Evolutionary conservation across 2,797 vertebrate species (phyloP), one percentile per base, ranked within the genome.

Genomic region (Chrosomus eos): DNA sequence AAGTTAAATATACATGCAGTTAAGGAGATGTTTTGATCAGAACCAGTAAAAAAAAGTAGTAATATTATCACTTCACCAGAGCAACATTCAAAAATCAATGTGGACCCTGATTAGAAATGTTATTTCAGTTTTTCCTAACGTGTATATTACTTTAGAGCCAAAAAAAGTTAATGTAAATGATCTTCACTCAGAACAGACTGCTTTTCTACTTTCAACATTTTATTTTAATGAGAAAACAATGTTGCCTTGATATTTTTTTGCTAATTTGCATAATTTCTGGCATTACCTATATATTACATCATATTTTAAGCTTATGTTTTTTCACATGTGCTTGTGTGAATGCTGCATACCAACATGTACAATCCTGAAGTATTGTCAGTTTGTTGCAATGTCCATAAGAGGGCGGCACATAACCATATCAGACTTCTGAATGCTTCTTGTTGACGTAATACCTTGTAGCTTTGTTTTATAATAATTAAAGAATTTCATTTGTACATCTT

Each of bases 331-430:
- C 58, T 51, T 28, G 58, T 62, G 68, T 72, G 23, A 36, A 26
- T 33, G 31, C 33, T 82, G 51, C 43, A n/a, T 64, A 45, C 8
- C 26, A 43, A 11, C 18, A 38, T 38, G 64, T 72, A 19, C 51
- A 28, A 23, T 48, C 28, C 60, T 66, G 40, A 81, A 60, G 80
- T 71, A 64, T 67, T 67, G 36, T 66, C 58, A 40, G 7, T 71
- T 92, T 82, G 70, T 36, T 76, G 21, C 21, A 3, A 84, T 87
- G 89, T 73, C 93, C 94, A 92, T 93, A 86, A 90, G 93, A 87
- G 90, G 93, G 83, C 93, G 81, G 83, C 81, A 87, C 87, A 62
- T 87, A 75, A 53, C 71, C 82, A 75, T 79, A 79, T 70, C 18
- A 87, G 73, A 45, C 80, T 58, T 74, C 14, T 74, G 40, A 74